Conservation (phyloP, 2,888 invertebrate species). For the Lasioglossum morio region DNA sequence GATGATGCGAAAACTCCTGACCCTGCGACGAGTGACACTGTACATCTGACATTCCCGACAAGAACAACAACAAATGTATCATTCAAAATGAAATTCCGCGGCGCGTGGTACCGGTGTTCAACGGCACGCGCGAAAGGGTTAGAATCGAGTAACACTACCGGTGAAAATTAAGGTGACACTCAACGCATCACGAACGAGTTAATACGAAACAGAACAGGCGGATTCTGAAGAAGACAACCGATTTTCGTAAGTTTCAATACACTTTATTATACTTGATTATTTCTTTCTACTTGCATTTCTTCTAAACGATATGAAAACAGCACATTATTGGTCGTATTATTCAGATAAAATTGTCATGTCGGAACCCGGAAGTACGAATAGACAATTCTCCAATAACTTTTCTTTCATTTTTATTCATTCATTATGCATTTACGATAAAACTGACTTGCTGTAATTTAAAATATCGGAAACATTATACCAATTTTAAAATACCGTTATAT, state of each 20-base stretch:
- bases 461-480: too few relatives aligned
- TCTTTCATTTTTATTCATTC: neutral
- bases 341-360: neutral
- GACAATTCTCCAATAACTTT: neutral
- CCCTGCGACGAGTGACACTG: conserved; percentile 24
- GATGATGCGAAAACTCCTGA: conserved; percentile 40
- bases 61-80: conserved; percentile 44
- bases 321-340: neutral
- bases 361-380: neutral
- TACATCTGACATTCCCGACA: conserved; percentile 49
- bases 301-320: too few relatives aligned
- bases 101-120: conserved; percentile 58
- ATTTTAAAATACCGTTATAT: too few relatives aligned
- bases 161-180: conserved; percentile 28
- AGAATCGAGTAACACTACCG: conserved; percentile 37
- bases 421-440: too few relatives aligned
- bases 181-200: neutral
- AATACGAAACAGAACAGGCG: conserved; percentile 26
- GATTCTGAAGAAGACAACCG: conserved; percentile 45
- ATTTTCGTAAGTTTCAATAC: conserved; percentile 53
- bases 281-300: neutral
- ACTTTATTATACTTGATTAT: neutral
- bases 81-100: conserved; percentile 59
- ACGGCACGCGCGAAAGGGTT: conserved; percentile 63
- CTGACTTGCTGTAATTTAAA: too few relatives aligned